Conservation (phyloP, 2,797 vertebrate species). For the Arrhamphus sclerolepis region DNA sequence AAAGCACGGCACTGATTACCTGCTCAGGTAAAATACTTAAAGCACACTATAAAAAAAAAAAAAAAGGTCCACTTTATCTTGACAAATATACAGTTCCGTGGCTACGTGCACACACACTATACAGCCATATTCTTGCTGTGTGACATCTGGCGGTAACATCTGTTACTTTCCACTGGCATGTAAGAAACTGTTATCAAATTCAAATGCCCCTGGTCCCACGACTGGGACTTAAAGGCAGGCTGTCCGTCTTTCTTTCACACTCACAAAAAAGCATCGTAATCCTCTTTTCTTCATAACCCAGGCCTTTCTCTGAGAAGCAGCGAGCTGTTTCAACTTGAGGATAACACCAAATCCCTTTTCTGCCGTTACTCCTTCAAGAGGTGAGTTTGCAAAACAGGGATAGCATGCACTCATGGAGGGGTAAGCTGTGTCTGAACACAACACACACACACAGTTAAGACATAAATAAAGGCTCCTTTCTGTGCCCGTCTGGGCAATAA, state of each 20-base stretch:
- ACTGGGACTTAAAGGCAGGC: too few relatives aligned
- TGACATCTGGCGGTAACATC: too few relatives aligned
- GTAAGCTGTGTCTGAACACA: not conserved
- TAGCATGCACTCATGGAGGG: slow-evolving; percentile 24
- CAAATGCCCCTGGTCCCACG: too few relatives aligned
- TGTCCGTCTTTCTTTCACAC: not conserved
- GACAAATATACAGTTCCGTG: too few relatives aligned
- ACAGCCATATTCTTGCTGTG: too few relatives aligned
- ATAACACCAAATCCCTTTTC: slow-evolving; percentile 32
- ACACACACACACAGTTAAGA: not conserved
- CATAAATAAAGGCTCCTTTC: slow-evolving; percentile 50
- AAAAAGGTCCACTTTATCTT: too few relatives aligned
- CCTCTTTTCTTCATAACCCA: slow-evolving; percentile 44
- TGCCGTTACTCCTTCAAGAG: slow-evolving; percentile 13
- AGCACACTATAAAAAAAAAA: too few relatives aligned
- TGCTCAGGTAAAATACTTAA: too few relatives aligned
- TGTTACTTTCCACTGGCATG: too few relatives aligned
- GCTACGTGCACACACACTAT: too few relatives aligned
- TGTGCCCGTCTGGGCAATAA: slow-evolving; percentile 45
- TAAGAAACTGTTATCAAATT: too few relatives aligned
- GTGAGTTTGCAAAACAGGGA: slow-evolving; percentile 26
- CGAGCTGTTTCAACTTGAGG: slow-evolving; percentile 26
- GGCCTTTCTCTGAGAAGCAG: slow-evolving; percentile 22
- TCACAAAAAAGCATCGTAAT: slow-evolving; percentile 25
- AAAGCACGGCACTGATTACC: too few relatives aligned